Conservation (phyloP, 1,140 invertebrate species). For the Rhopalosiphum padi region DNA sequence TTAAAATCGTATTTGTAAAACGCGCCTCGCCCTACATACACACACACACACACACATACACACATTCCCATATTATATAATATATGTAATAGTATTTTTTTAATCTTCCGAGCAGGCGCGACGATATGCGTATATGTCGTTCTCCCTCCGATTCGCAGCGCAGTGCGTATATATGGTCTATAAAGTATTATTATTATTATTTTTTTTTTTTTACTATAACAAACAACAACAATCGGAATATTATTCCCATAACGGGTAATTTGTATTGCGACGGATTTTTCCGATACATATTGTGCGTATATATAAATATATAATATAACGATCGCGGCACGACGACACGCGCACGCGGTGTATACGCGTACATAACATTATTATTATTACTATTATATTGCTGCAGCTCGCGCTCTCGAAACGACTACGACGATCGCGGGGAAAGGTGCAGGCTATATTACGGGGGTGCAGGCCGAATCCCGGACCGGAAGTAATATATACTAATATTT, state of each 20-base stretch:
- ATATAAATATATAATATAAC: neutral
- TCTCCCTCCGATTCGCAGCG: neutral
- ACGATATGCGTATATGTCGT: neutral
- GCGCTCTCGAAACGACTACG: neutral
- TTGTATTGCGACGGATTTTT: neutral
- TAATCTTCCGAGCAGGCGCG: neutral
- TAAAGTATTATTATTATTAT: neutral
- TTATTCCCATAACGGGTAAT: constrained; percentile 1
- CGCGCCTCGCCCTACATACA: neutral
- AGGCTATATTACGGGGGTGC: neutral
- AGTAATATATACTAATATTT: neutral
- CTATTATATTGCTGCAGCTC: neutral
- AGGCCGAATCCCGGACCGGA: neutral
- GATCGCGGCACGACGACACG: neutral
- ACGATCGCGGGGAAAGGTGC: neutral
- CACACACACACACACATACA: neutral
- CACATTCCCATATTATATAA: neutral
- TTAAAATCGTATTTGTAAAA: constrained; percentile 50
- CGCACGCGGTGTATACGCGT: neutral
- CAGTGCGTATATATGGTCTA: neutral
- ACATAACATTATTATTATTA: no score
- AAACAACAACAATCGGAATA: neutral
- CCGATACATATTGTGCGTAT: neutral
- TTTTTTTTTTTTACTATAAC: neutral
- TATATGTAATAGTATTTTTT: neutral